phyloP scores from a whole-genome alignment of 1,140 invertebrate genomes.

The Drosophila saltans region DNA sequence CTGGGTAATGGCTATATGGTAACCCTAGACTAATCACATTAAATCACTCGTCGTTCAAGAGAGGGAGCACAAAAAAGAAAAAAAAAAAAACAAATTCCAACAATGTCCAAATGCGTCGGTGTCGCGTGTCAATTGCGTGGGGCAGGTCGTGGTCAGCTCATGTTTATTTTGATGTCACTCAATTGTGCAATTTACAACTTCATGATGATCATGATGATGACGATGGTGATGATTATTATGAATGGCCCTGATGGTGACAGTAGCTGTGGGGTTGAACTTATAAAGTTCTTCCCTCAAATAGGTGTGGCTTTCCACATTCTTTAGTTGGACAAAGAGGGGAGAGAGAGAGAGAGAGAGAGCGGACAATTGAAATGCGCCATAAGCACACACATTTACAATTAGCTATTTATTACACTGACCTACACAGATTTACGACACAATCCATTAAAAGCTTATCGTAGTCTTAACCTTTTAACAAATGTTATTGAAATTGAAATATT shows the following conservation, averaged over 20 bases:
- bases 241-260: background rate
- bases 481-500: too few relatives aligned
- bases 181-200: slow-evolving; percentile 49
- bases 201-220: background rate
- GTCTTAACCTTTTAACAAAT: too few relatives aligned
- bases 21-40: slow-evolving; percentile 70
- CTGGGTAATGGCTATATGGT: slow-evolving; percentile 27
- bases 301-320: slow-evolving; percentile 8
- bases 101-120: slow-evolving; percentile 14
- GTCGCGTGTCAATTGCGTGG: slow-evolving; percentile 60
- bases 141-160: slow-evolving; percentile 48
- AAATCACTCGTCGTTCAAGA: slow-evolving; percentile 29
- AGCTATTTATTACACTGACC: slow-evolving; percentile 4
- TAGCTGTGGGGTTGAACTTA: background rate
- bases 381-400: background rate
- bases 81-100: background rate
- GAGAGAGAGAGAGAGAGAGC: too few relatives aligned
- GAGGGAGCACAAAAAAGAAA: background rate
- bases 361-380: background rate
- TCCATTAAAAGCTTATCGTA: too few relatives aligned
- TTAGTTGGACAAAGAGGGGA: background rate
- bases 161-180: slow-evolving; percentile 45
- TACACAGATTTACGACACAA: background rate
- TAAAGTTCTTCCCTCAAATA: background rate
- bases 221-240: background rate